phyloP scores from a whole-genome alignment of 2,888 invertebrate species.

The Agrilus mali region DNA sequence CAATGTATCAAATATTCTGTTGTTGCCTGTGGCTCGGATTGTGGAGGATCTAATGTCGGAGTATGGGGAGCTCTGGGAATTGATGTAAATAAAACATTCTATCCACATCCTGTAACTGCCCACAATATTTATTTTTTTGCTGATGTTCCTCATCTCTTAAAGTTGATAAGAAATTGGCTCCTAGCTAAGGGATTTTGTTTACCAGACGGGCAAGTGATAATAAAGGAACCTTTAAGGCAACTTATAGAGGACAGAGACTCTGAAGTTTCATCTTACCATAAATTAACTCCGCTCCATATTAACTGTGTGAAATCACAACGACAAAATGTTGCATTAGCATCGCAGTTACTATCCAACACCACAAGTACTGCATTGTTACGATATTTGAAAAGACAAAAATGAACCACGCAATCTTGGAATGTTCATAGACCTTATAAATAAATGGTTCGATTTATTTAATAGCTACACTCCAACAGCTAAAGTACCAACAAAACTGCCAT shows the following conservation, averaged over 20 bases:
- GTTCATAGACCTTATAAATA: constrained; percentile 12
- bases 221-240: not conserved
- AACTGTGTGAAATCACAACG: constrained; percentile 8
- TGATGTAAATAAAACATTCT: constrained; percentile 12
- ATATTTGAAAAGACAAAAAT: constrained; percentile 6
- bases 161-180: constrained; percentile 15
- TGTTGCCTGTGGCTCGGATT: constrained; percentile 18
- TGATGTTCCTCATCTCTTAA: constrained; percentile 15
- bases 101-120: constrained; percentile 12
- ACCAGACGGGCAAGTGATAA: constrained; percentile 5
- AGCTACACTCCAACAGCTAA: constrained; percentile 1
- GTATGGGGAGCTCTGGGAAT: constrained; percentile 18
- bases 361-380: constrained; percentile 13
- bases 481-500: constrained; percentile 3
- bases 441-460: constrained; percentile 15
- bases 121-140: constrained; percentile 14
- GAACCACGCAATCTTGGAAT: constrained; percentile 6
- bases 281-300: constrained; percentile 9
- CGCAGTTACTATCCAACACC: constrained; percentile 13
- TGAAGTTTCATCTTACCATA: constrained; percentile 10
- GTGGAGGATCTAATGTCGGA: constrained; percentile 18
- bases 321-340: constrained; percentile 14
- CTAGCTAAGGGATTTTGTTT: constrained; percentile 13
- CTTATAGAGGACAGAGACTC: constrained; percentile 3
- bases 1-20: constrained; percentile 16